Base-by-base conservation (phyloP, 2,113 vertebrate species). In the Lipotes vexillifer region DNA sequence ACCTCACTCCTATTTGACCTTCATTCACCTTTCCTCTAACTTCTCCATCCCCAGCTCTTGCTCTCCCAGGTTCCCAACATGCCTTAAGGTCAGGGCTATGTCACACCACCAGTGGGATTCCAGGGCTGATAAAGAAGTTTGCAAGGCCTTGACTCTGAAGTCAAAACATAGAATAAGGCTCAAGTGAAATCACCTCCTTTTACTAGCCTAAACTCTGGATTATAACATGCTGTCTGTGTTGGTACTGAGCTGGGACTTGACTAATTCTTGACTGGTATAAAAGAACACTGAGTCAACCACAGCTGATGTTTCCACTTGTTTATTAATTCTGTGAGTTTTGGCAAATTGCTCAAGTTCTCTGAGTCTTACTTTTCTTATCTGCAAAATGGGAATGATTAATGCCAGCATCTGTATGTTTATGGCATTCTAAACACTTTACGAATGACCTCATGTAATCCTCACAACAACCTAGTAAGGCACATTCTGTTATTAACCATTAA, bases 361-460 rank as follows among this genome's bases (percentile, higher is more conserved):
- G 21, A 38, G 36, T 55, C 18, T 88, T 94, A 57, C 17, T 92
- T 91, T 90, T 88, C 75, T 92, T 91, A 89, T 86, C 74, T 95
- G 61, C 25, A 96, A 90, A 92, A 75, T 77, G 36, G 18, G 69
- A 23, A 20, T 61, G 23, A 86, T 55, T 83, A 61, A 18, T 78
- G 29, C 61, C 84, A 90, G 52, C 20, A 69, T 52, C 77, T 90
- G 14, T 71, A n/a, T 84, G 17, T 92, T 66, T 88, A 88, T 29
- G 18, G 66, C 66, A 59, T 57, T 86, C 49, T 63, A 74, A 94
- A 93, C n/a, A 87, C 8, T 61, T 96, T 94, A 49, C 6, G 27
- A 86, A 86, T 86, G 68, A 83, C 36, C 2, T 63, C 71, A 33
- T 33, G 31, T n/a, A 66, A 72, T 88, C 38, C 69, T 87, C 49